Base-by-base conservation (phyloP, 2,113 vertebrate genomes). In the Dicentrarchus labrax region DNA sequence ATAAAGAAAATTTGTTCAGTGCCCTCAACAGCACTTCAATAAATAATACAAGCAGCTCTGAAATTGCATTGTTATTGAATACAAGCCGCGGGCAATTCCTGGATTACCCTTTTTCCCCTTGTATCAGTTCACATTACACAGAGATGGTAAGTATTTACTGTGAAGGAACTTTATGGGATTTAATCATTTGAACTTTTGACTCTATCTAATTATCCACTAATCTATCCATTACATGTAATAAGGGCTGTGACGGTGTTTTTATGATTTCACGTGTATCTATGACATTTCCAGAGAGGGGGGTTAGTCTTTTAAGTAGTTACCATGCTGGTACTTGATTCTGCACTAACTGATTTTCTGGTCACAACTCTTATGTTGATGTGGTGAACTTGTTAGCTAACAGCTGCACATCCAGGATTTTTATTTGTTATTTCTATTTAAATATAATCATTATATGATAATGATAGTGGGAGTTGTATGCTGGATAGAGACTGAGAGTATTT, bases 1-100 rank as follows among this genome's bases (percentile, higher is more conserved):
- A 84, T 86, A 91, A 84, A 72, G 68, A 47, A 62, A 80, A 84
- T 78, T 51, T 88, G 82, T 80, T 88, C 79, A 78, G 68, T 74
- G 64, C 70, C 81, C 83, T 82, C 64, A 68, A 86, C 50, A 82
- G 65, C 72, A 72, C 57, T 85, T 80, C 60, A 80, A 86, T 92
- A 84, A 90, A 85, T 92, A 93, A 86, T 71, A 81, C 22, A 84
- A 82, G 54, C 76, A 75, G 74, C 72, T 72, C 41, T 57, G 82
- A 85, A 88, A 87, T 88, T 77, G 66, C 70, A 81, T 68, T 87
- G 77, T 79, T 88, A 86, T 77, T 85, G 71, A 76, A 86, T 74
- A 62, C 22, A 59, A 62, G 72, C 67, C 67, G 4, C 9, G 50
- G 72, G 85, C 82, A 77, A 48, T 62, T 86, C 66, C 60, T 64